A percentile compares a stretch with the other conserved stretches of the same genome.
Evolutionary conservation across 2,113 vertebrate genomes (phyloP).

Genomic region (Syngnathus floridae): DNA sequence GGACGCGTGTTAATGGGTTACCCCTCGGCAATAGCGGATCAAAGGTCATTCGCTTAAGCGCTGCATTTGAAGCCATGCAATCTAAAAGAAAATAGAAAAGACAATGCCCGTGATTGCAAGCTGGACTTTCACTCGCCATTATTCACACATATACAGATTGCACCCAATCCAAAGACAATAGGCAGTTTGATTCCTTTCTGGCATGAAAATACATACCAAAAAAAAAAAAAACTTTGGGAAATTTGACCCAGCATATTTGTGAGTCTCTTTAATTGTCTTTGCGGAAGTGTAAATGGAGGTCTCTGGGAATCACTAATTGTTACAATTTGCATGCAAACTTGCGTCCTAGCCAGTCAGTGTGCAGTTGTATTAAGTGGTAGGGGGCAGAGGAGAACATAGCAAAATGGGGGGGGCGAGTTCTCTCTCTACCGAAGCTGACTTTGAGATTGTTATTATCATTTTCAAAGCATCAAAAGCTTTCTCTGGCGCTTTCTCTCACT

Average conservation of each 20-base stretch:
- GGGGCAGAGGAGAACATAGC: conserved; percentile 56
- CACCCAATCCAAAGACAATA: not conserved
- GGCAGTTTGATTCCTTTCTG: too few species aligned
- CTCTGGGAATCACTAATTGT: conserved; percentile 58
- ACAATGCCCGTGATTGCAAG: conserved; percentile 3
- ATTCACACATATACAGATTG: conserved; percentile 1
- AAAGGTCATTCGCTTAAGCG: conserved; percentile 59
- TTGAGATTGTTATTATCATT: conserved; percentile 82
- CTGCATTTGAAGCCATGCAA: conserved; percentile 52
- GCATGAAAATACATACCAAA: too few species aligned
- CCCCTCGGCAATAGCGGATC: conserved; percentile 53
- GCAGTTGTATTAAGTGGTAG: conserved; percentile 74
- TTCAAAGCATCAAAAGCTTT: conserved; percentile 83
- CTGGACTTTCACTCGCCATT: not conserved
- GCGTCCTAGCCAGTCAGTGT: conserved; percentile 64
- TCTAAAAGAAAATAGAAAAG: conserved; percentile 51
- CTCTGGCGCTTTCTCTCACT: conserved; percentile 65
- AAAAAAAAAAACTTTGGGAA: not conserved
- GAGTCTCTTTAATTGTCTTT: conserved; percentile 63
- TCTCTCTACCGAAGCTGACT: conserved; percentile 70
- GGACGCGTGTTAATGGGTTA: conserved; percentile 65
- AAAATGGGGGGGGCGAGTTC: not conserved
- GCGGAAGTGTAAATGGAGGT: conserved; percentile 66
- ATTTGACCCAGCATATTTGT: conserved; percentile 32
- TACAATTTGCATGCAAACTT: conserved; percentile 55